Evolutionary conservation across 2,888 invertebrate species (phyloP), one percentile per base, ranked within the genome.

Genomic region (Volucella inflata): DNA sequence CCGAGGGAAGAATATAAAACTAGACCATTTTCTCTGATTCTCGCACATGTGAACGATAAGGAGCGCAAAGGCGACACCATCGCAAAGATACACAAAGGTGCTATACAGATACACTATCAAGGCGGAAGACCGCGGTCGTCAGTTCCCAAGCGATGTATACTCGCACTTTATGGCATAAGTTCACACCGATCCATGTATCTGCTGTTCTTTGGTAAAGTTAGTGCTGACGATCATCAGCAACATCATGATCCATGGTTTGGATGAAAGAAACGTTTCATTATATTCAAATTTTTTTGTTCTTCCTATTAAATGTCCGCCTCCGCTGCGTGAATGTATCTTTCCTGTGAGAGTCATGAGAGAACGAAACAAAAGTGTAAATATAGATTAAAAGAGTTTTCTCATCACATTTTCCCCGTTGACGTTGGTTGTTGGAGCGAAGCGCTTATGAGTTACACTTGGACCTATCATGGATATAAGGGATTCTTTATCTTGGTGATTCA

Each of bases 261-360:
- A 78, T 78, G 72, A 82, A 87, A 87, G 87, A 87, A 82, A 17
- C 55, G 50, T 78, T 78, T 87, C 85, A 85, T 85, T 85, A 67
- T 78, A 68, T 74, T 82, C 72, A 51, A 44, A 71, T 74, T 16
- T 64, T 36, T 53, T 44, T 50, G 38, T 62, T 16, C 40, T 65
- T 40, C 50, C 53, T 60, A 71, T 71, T 51, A 62, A 81, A 81
- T 48, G 62, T 72, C 67, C 77, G 59, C 74, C 72, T 74, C 81
- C 74, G 67, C 68, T 59, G 62, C 30, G 6, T 30, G 70, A 62
- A 74, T 68, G 42, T 64, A 57, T 71, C 21, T 72, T 62, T 44
- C 68, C 57, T 57, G 53, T 60, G 71, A 62, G 72, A 68, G 16
- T 38, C 65, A 38, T 60, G 40, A 67, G 48, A 46, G 48, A 36